Base-by-base conservation (phyloP, 2,113 vertebrate species). In the Acinonyx jubatus region DNA sequence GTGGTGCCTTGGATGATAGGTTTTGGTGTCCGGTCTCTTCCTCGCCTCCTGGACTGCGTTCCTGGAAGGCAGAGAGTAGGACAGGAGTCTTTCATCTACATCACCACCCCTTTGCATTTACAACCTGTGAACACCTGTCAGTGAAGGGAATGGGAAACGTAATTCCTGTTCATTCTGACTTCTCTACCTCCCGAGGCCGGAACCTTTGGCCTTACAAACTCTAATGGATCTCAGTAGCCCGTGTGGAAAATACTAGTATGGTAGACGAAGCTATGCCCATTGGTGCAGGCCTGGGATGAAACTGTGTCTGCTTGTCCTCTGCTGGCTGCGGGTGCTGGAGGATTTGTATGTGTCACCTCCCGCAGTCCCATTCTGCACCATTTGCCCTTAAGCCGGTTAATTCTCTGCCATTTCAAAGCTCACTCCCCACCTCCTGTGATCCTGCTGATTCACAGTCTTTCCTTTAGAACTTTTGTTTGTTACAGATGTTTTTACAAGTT, bases 401-500 rank as follows among this genome's bases (percentile, higher is more conserved):
- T 57, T 89, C 63, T 80, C 16, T 73, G 55, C 29, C 3, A 5
- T 78, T 91, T 91, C 12, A 52, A 14, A 83, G 76, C 85, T 63
- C n/a, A 16, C 41, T 65, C 55, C 88, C 81, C 4, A 29, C 83
- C 90, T 85, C 82, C 79, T 45, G 41, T 7, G 25, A 50, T 78
- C 96, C 76, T 52, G 71, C 87, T 91, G 78, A 82, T 45, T 79
- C 85, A 63, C 50, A 81, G 71, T 71, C 89, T 76, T 96, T 71
- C 71, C 52, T 79, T 97, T 89, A 78, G 96, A 95, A 89, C 83
- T 71, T 73, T 83, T 94, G 69, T 81, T 85, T 93, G 69, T 80
- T 74, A 4, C 25, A 93, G 89, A 76, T 95, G 71, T 97, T 95
- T 97, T 93, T 88, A 94, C 82, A 81, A 78, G 83, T 94, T 94